A percentile compares a stretch with the other conserved stretches of the same genome.
phyloP scores from a whole-genome alignment of 1,140 invertebrate genomes.

The Atta colombica region DNA sequence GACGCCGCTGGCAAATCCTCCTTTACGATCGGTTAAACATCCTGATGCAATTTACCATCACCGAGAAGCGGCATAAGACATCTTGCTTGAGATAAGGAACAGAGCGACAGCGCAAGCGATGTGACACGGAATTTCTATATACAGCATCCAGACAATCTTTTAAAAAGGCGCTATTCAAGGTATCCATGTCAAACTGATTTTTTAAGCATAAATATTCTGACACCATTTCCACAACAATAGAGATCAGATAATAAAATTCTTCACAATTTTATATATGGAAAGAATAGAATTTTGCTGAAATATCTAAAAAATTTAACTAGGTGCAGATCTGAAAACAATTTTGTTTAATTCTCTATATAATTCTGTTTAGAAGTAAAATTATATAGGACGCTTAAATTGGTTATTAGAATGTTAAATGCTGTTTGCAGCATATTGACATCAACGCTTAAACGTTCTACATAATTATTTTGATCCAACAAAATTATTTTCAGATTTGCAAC shows the following conservation, averaged over 20 bases:
- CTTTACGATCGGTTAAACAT: conserved; percentile 51
- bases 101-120: not conserved
- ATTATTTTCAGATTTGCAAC: too few relatives aligned
- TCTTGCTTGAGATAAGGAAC: conserved; percentile 9
- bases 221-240: not conserved
- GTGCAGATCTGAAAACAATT: too few relatives aligned
- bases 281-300: too few relatives aligned
- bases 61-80: not conserved
- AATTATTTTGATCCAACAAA: too few relatives aligned
- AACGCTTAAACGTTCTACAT: too few relatives aligned
- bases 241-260: not conserved
- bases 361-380: too few relatives aligned
- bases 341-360: too few relatives aligned
- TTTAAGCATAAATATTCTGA: not conserved
- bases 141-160: not conserved
- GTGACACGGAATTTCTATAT: not conserved
- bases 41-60: conserved; percentile 34
- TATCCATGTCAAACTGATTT: not conserved
- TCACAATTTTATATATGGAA: not conserved
- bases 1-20: conserved; percentile 30
- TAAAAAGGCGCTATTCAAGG: not conserved
- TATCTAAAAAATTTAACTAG: too few relatives aligned
- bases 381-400: too few relatives aligned
- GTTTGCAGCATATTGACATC: too few relatives aligned
- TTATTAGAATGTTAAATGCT: too few relatives aligned